A percentile compares a stretch with the other conserved stretches of the same genome.
phyloP scores from a whole-genome alignment of 2,888 invertebrate species.

The Agonopterix subpropinquella region DNA sequence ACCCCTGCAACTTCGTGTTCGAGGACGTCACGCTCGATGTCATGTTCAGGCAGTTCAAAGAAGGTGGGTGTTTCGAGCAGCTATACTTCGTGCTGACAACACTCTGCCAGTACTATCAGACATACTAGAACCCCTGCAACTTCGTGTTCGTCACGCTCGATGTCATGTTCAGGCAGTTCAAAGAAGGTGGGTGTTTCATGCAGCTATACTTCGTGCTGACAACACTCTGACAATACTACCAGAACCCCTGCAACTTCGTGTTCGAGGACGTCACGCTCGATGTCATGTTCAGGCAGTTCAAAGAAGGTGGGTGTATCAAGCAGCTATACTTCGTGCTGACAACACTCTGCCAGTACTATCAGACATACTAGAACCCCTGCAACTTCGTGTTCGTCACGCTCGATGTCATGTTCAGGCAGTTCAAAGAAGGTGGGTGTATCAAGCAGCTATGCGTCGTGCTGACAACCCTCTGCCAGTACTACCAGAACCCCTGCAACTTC shows the following conservation, averaged over 20 bases:
- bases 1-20: conserved; percentile 96
- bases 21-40: conserved; percentile 96
- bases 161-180: conserved; percentile 95
- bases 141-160: conserved; percentile 97
- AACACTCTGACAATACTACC: conserved; percentile 94
- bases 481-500: conserved; percentile 96
- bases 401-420: too few species aligned
- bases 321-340: not conserved
- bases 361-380: too few species aligned
- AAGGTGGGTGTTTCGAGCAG: conserved; percentile 77
- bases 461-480: conserved; percentile 85
- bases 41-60: conserved; percentile 98
- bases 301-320: conserved; percentile 84
- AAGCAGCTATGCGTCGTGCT: too few species aligned
- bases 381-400: too few species aligned
- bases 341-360: too few species aligned
- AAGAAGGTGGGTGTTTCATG: too few species aligned
- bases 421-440: too few species aligned
- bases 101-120: conserved; percentile 84
- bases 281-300: conserved; percentile 97
- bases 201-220: too few species aligned
- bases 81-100: not conserved
- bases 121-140: conserved; percentile 96
- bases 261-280: conserved; percentile 97
- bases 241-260: conserved; percentile 96